These are phyloP conservation scores for Riparia riparia DNA, from an alignment of 2,113 vertebrate species.

Conservation along the genomic window DNA sequence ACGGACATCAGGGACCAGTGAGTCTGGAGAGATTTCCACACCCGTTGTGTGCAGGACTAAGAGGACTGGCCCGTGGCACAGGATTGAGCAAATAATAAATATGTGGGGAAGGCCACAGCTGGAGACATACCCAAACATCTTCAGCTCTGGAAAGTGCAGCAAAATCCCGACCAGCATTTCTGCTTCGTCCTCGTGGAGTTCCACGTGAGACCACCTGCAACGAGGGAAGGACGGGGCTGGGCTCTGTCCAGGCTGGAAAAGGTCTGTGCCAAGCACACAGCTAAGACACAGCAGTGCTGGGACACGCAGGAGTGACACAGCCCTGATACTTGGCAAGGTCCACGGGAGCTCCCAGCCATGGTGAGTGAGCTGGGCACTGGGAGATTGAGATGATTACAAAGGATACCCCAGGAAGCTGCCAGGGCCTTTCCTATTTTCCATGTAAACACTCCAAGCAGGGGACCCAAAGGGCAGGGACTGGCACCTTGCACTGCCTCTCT, in stretches of 20 bases:
- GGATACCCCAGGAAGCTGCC: not conserved
- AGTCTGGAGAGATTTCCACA: not conserved
- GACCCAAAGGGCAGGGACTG: not conserved
- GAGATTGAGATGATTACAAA: not conserved
- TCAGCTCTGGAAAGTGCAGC: constrained; percentile 48
- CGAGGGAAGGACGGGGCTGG: not conserved
- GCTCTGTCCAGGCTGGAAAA: not conserved
- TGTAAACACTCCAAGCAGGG: not conserved
- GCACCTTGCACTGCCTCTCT: not conserved
- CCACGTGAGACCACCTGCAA: constrained; percentile 71
- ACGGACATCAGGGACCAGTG: not conserved
- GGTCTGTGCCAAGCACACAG: not conserved
- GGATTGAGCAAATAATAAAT: not conserved
- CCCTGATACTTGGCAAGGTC: not conserved
- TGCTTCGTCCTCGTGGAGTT: constrained; percentile 16
- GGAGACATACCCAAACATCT: constrained; percentile 60
- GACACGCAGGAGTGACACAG: not conserved
- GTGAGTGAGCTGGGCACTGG: not conserved
- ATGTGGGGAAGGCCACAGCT: not conserved
- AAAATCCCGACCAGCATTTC: constrained; percentile 33
- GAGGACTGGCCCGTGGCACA: not conserved
- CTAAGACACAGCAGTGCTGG: not conserved
- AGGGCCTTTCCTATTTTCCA: not conserved
- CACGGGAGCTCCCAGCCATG: not conserved
- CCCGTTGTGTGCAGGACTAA: not conserved